A percentile compares a stretch with the other conserved stretches of the same genome.
phyloP scores from a whole-genome alignment of 2,888 invertebrate genomes.

The Cephonodes hylas region DNA sequence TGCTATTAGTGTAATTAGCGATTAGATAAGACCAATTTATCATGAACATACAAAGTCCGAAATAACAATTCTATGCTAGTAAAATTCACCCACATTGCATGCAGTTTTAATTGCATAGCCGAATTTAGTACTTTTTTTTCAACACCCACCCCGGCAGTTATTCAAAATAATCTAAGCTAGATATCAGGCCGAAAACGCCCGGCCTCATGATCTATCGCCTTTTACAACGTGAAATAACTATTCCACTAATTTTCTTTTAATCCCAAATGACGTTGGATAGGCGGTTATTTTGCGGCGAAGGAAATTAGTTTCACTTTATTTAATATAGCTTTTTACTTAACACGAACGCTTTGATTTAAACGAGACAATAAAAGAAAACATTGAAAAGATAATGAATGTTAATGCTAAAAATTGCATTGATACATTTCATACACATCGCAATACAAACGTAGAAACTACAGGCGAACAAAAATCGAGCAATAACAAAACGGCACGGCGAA shows the following conservation, averaged over 20 bases:
- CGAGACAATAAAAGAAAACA: neutral
- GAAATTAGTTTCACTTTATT: neutral
- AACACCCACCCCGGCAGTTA: slow-evolving; percentile 58
- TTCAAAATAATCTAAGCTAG: slow-evolving; percentile 76
- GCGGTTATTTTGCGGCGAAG: neutral
- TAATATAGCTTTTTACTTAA: neutral
- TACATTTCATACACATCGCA: too few relatives aligned
- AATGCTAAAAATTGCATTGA: too few relatives aligned
- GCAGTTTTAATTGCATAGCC: slow-evolving; percentile 68
- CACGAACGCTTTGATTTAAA: neutral
- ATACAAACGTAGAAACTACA: neutral
- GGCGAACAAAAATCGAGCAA: neutral
- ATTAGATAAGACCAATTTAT: neutral
- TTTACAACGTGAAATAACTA: slow-evolving; percentile 57
- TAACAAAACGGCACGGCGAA: neutral
- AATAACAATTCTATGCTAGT: neutral
- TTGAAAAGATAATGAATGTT: neutral
- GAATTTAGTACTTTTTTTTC: slow-evolving; percentile 66
- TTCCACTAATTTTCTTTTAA: slow-evolving; percentile 46
- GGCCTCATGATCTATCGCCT: slow-evolving; percentile 62
- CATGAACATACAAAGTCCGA: neutral
- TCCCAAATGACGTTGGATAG: slow-evolving; percentile 50
- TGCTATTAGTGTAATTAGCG: neutral
- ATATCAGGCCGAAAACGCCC: slow-evolving; percentile 58
- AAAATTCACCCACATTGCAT: slow-evolving; percentile 17